Evolutionary conservation across 2,888 invertebrate species (phyloP).

Genomic region (Labia minor): DNA sequence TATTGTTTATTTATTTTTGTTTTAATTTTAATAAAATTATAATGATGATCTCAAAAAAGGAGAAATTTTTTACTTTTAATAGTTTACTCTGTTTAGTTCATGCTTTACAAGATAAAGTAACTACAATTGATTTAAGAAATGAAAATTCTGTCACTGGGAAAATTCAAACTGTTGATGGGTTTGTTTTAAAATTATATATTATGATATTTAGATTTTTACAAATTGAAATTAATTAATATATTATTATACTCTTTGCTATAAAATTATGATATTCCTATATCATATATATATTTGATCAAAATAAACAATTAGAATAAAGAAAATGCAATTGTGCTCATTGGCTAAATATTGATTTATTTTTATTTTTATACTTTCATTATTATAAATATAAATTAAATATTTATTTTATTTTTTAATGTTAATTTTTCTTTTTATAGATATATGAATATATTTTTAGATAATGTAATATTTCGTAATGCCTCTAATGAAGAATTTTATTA

Average conservation of each 20-base stretch:
- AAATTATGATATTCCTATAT: no score
- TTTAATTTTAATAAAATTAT: neutral
- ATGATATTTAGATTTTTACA: no score
- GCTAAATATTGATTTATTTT: no score
- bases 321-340: no score
- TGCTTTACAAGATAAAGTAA: neutral
- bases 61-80: neutral
- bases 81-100: neutral
- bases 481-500: conserved; percentile 49
- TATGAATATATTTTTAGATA: conserved; percentile 55
- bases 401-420: neutral
- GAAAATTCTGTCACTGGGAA: neutral
- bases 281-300: no score
- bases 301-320: no score
- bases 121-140: neutral
- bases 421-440: conserved; percentile 41
- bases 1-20: no score
- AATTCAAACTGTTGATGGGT: neutral
- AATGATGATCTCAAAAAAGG: neutral
- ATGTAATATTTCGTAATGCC: conserved; percentile 52
- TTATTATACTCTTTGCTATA: no score
- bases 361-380: no score
- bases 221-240: no score
- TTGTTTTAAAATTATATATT: neutral
- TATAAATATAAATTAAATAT: neutral